A percentile compares a stretch with the other conserved stretches of the same genome.
Evolutionary conservation across 2,888 invertebrate species (phyloP).

Genomic region (Cistogaster globosa): DNA sequence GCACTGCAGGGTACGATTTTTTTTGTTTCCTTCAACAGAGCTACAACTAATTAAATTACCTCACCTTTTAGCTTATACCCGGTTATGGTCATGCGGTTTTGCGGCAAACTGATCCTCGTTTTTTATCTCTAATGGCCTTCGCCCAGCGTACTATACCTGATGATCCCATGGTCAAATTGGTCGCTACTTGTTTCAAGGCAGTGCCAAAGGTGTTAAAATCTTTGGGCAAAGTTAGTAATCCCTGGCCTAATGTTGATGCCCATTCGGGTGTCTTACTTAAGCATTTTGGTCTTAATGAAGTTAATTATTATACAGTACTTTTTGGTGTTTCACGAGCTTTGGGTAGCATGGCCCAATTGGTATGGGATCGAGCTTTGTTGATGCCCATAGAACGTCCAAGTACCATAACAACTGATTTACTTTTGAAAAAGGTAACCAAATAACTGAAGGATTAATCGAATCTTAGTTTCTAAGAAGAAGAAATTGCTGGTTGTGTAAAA

Average conservation of each 20-base stretch:
- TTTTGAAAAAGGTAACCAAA: not conserved
- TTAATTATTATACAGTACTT: conserved; percentile 93
- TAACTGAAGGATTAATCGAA: too few species aligned
- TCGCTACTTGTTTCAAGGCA: not conserved
- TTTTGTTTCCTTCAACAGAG: not conserved
- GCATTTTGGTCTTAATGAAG: conserved; percentile 91
- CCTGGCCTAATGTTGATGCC: conserved; percentile 95
- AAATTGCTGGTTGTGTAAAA: too few species aligned
- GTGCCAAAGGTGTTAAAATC: not conserved
- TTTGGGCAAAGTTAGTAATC: conserved; percentile 88
- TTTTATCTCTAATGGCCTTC: conserved; percentile 86
- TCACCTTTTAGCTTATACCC: not conserved
- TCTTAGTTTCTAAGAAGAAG: too few species aligned
- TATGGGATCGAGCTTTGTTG: conserved; percentile 90
- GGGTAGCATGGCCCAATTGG: conserved; percentile 89
- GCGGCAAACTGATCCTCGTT: conserved; percentile 90
- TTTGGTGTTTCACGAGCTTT: conserved; percentile 93
- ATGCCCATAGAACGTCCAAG: conserved; percentile 85
- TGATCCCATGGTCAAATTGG: conserved; percentile 89
- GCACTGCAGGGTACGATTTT: not conserved
- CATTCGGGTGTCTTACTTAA: conserved; percentile 92
- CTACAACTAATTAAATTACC: not conserved
- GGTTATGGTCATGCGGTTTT: conserved; percentile 90
- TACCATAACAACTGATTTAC: not conserved
- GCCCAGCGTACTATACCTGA: conserved; percentile 86